phyloP scores from a whole-genome alignment of 2,113 vertebrate genomes.

The Ivindomyrus marchei region DNA sequence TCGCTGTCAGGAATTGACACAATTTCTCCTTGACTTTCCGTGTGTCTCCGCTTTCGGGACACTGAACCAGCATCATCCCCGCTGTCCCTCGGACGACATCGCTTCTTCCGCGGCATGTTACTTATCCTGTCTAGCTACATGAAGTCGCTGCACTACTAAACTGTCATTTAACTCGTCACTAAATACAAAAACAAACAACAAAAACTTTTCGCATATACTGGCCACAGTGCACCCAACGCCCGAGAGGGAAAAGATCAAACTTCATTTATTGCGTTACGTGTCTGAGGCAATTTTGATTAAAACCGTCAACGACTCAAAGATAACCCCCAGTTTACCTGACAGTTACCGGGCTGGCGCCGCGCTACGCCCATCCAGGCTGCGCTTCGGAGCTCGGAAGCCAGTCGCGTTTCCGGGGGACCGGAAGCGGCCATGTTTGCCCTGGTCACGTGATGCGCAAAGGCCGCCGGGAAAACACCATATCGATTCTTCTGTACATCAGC shows the following conservation, averaged over 20 bases:
- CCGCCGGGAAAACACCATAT: background rate
- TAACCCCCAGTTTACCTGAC: background rate
- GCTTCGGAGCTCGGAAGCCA: background rate
- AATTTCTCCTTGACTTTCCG: constrained; percentile 16
- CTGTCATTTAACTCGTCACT: background rate
- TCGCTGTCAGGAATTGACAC: constrained; percentile 39
- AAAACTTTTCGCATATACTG: background rate
- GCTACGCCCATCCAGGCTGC: background rate
- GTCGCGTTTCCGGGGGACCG: background rate
- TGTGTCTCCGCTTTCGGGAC: constrained; percentile 25
- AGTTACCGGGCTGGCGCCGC: background rate
- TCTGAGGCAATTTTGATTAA: too few species aligned
- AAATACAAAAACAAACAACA: background rate
- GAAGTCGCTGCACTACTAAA: background rate
- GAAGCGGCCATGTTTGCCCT: constrained; percentile 14
- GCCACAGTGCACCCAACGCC: background rate
- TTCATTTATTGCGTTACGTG: background rate
- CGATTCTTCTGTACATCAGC: background rate
- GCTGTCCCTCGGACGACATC: constrained; percentile 6
- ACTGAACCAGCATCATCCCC: constrained; percentile 12
- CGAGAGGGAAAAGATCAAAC: background rate
- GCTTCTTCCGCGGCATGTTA: constrained; percentile 33
- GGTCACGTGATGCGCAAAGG: constrained; percentile 8
- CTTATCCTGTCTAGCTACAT: background rate
- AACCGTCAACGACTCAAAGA: background rate